Conservation (phyloP, 2,888 invertebrate species). For the Adelphocoris suturalis region DNA sequence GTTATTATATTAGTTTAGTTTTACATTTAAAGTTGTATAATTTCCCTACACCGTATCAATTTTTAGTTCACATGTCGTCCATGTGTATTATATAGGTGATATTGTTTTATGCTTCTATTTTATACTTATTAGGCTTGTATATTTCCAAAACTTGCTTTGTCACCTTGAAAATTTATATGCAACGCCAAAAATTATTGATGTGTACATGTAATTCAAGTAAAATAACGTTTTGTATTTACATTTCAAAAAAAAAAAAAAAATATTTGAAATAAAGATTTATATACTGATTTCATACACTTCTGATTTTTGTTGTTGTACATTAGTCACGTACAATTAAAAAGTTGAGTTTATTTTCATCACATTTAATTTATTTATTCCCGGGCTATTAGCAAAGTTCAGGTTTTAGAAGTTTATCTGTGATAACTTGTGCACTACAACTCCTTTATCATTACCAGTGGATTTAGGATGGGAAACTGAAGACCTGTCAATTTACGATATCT, state of each 20-base stretch:
- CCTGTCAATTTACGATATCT: constrained; percentile 20
- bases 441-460: constrained; percentile 25
- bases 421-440: constrained; percentile 39
- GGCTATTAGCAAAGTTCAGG: constrained; percentile 35
- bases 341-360: constrained; percentile 62
- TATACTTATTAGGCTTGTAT: constrained; percentile 68
- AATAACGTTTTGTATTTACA: constrained; percentile 57
- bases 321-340: constrained; percentile 63
- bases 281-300: constrained; percentile 63
- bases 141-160: constrained; percentile 66
- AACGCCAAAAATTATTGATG: constrained; percentile 69
- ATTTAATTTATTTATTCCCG: constrained; percentile 30
- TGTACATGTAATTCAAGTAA: constrained; percentile 65
- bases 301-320: constrained; percentile 64
- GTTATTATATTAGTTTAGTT: constrained; percentile 66
- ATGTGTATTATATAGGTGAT: constrained; percentile 67
- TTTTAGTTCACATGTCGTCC: constrained; percentile 66
- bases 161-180: constrained; percentile 62
- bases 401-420: constrained; percentile 58
- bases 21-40: constrained; percentile 65
- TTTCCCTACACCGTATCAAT: constrained; percentile 71
- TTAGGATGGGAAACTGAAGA: background rate
- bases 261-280: constrained; percentile 52
- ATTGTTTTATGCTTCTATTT: constrained; percentile 69
- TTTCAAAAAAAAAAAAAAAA: constrained; percentile 6